A percentile compares a stretch with the other conserved stretches of the same genome.
These are phyloP conservation scores for Callionymus lyra DNA, from an alignment of 2,113 vertebrate genomes.

Conservation along the genomic window DNA sequence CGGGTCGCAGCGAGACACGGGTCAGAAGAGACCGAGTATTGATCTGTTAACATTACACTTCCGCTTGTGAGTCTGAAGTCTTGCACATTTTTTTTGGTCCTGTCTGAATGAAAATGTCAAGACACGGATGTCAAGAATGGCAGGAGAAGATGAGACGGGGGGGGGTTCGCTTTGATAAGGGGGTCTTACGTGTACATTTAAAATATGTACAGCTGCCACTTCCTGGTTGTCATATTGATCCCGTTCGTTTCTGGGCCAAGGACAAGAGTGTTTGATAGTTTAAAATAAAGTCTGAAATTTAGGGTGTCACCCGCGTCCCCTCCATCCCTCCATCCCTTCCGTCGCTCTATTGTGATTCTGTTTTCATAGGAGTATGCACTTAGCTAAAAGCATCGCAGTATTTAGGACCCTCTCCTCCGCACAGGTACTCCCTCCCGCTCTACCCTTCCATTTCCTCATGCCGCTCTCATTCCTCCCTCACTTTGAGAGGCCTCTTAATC, in stretches of 20 bases:
- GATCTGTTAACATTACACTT: constrained; percentile 95
- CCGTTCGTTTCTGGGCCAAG: constrained; percentile 47
- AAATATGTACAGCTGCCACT: constrained; percentile 9
- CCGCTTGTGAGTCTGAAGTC: constrained; percentile 4
- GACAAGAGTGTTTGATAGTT: constrained; percentile 50
- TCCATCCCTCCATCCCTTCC: constrained; percentile 4
- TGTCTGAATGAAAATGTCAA: constrained; percentile 63
- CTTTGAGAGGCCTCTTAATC: constrained; percentile 65
- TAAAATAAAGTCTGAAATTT: constrained; percentile 54
- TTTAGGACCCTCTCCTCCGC: constrained; percentile 50
- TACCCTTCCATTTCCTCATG: constrained; percentile 51
- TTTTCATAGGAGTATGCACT: constrained; percentile 58
- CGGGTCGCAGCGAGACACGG: constrained; percentile 53
- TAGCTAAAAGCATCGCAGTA: constrained; percentile 63
- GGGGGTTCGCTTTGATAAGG: constrained; percentile 17
- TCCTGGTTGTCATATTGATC: constrained; percentile 27
- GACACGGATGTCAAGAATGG: too few species aligned
- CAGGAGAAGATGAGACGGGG: constrained; percentile 63
- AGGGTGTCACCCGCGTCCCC: constrained; percentile 43
- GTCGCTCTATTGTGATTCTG: constrained; percentile 49
- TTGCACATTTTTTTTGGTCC: constrained; percentile 11
- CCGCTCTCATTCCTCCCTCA: constrained; percentile 54
- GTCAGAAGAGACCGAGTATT: constrained; percentile 84
- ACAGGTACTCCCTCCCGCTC: constrained; percentile 48
- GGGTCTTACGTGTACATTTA: constrained; percentile 11